A percentile compares a stretch with the other conserved stretches of the same genome.
These are phyloP conservation scores for Penelope pileata DNA, from an alignment of 2,113 vertebrate species.

Conservation along the genomic window DNA sequence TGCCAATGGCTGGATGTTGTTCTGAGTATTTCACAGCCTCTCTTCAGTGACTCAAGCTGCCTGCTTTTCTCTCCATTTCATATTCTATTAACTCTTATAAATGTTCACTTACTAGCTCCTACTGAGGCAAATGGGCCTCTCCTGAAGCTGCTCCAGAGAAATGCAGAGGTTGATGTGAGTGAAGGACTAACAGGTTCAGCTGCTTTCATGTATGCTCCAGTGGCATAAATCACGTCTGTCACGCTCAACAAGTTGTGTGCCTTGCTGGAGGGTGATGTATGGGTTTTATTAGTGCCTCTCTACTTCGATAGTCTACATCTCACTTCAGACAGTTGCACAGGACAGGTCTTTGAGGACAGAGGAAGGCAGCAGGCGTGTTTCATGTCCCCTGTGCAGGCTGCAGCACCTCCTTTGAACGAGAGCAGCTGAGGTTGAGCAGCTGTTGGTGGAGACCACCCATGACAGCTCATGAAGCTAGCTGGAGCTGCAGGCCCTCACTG, in stretches of 20 bases:
- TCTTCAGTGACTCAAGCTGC: not conserved
- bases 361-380: not conserved
- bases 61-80: not conserved
- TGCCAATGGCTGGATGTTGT: not conserved
- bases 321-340: not conserved
- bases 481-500: not conserved
- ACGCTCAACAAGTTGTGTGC: rapidly evolving
- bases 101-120: not conserved
- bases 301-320: not conserved
- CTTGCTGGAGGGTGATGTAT: not conserved
- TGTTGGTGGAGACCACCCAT: not conserved
- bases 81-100: not conserved
- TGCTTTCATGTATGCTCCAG: not conserved
- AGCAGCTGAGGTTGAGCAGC: not conserved
- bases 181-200: not conserved
- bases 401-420: not conserved
- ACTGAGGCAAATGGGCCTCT: not conserved
- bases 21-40: not conserved
- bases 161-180: not conserved
- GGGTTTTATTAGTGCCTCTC: not conserved
- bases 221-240: not conserved
- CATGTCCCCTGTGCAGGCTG: not conserved
- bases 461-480: not conserved
- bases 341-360: not conserved
- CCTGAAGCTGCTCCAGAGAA: not conserved